Evolutionary conservation across 2,797 vertebrate species (phyloP).

Genomic region (Delichon dasypus): DNA sequence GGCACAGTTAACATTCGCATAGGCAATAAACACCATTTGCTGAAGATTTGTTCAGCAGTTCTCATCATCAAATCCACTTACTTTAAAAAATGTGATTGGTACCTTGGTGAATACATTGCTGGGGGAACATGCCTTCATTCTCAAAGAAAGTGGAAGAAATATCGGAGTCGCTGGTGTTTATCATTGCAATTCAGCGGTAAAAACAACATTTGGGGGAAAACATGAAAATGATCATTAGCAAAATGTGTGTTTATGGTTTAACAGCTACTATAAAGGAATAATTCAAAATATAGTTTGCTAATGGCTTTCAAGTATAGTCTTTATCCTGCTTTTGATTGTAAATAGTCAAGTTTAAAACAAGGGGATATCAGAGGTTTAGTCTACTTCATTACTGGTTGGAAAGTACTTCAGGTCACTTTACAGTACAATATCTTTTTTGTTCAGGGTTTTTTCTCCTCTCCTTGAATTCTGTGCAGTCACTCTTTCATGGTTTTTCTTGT

Average conservation of each 20-base stretch:
- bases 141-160: conserved; percentile 43
- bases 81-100: conserved; percentile 55
- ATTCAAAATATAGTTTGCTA: conserved; percentile 38
- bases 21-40: conserved; percentile 61
- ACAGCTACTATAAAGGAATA: conserved; percentile 29
- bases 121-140: conserved; percentile 3
- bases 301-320: conserved; percentile 24
- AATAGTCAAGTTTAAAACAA: not conserved
- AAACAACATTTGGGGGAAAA: conserved; percentile 46
- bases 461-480: not conserved
- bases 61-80: conserved; percentile 61
- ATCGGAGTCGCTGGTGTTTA: not conserved
- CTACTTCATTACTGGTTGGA: not conserved
- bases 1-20: not conserved
- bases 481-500: not conserved
- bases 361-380: not conserved
- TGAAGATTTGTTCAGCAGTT: conserved; percentile 46
- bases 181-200: conserved; percentile 28
- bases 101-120: conserved; percentile 16
- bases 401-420: not conserved
- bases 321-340: not conserved
- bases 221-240: conserved; percentile 30
- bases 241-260: conserved; percentile 49
- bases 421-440: not conserved
- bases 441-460: not conserved